Evolutionary conservation across 2,797 vertebrate species (phyloP).

Genomic region (Manis crassicaudata): DNA sequence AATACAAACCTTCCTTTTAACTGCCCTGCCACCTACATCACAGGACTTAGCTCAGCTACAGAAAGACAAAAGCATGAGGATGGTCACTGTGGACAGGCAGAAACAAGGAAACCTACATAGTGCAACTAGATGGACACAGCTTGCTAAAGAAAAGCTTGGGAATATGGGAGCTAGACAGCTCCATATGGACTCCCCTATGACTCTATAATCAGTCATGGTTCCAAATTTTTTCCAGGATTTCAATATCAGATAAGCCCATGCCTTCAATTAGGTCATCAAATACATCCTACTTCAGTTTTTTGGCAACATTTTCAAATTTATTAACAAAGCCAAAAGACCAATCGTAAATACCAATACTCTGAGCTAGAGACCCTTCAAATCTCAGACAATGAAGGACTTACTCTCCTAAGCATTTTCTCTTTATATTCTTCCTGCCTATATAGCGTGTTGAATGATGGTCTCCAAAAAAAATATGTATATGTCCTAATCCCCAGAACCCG

Average conservation of each 20-base stretch:
- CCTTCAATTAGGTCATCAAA: background rate
- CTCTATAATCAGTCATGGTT: background rate
- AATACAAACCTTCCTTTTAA: background rate
- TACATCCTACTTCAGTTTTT: background rate
- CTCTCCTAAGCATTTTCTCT: background rate
- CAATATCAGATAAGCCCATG: background rate
- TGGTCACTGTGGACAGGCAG: background rate
- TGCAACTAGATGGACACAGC: background rate
- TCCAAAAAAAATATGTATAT: background rate
- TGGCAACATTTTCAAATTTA: background rate
- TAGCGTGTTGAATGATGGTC: background rate
- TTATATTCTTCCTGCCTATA: background rate
- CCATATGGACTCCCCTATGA: background rate
- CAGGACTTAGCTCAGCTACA: background rate
- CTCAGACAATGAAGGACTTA: background rate
- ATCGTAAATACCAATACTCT: background rate
- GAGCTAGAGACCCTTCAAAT: background rate
- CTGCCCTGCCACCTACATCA: background rate
- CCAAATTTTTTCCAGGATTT: background rate
- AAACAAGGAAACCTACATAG: background rate
- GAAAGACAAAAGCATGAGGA: background rate
- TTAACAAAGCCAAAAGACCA: background rate
- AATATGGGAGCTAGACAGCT: background rate
- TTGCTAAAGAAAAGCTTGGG: background rate
- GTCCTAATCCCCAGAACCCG: background rate